These are phyloP conservation scores for Parotocinclus haroldoi DNA, from an alignment of 2,797 vertebrate species.

Conservation along the genomic window DNA sequence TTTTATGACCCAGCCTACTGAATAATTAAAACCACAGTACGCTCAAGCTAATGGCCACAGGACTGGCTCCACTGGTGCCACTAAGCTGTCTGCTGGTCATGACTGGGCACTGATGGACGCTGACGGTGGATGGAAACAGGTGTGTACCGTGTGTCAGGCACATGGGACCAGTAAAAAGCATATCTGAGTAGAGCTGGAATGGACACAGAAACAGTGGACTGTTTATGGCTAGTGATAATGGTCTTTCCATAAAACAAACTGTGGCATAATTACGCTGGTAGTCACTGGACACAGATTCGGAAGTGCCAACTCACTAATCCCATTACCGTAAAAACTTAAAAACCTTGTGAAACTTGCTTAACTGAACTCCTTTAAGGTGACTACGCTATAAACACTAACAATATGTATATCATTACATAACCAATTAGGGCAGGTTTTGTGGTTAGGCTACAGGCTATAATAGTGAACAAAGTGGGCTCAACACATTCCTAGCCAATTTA, in stretches of 20 bases:
- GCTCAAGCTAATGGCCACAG: slow-evolving; percentile 68
- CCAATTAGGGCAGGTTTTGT: not conserved
- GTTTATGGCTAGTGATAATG: slow-evolving; percentile 77
- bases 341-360: slow-evolving; percentile 16
- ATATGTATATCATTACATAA: slow-evolving; percentile 15
- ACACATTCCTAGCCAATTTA: too few relatives aligned
- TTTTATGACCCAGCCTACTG: slow-evolving; percentile 59
- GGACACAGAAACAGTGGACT: slow-evolving; percentile 60
- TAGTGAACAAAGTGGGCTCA: too few relatives aligned
- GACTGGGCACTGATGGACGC: slow-evolving; percentile 26
- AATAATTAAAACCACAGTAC: slow-evolving; percentile 68
- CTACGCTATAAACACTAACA: slow-evolving; percentile 1
- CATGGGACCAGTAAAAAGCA: slow-evolving; percentile 64
- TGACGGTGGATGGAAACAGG: slow-evolving; percentile 55
- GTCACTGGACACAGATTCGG: slow-evolving; percentile 48
- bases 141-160: slow-evolving; percentile 66
- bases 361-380: not conserved
- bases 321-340: slow-evolving; percentile 18
- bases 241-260: slow-evolving; percentile 69
- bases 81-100: slow-evolving; percentile 51
- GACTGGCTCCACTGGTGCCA: slow-evolving; percentile 48
- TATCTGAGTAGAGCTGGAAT: slow-evolving; percentile 55
- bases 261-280: slow-evolving; percentile 63
- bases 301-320: slow-evolving; percentile 12
- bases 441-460: too few relatives aligned